phyloP scores from a whole-genome alignment of 2,113 vertebrate species.

The Clarias gariepinus region DNA sequence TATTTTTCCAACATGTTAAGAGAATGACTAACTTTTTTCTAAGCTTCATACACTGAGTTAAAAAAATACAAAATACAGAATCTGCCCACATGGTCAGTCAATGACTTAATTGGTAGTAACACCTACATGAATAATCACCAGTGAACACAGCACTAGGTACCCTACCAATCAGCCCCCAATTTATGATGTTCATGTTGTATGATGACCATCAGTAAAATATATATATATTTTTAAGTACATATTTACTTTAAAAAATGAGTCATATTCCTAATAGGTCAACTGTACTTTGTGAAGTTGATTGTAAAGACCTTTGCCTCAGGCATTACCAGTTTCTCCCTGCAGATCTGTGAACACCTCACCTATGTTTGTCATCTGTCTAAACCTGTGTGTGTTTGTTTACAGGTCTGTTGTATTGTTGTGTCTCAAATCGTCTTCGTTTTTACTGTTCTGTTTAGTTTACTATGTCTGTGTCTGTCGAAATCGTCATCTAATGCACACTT shows the following conservation, averaged over 20 bases:
- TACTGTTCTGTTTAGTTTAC: slow-evolving; percentile 22
- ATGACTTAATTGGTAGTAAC: slow-evolving; percentile 41
- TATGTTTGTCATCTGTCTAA: slow-evolving; percentile 50
- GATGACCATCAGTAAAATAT: not conserved
- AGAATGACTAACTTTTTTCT: too few relatives aligned
- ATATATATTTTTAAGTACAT: not conserved
- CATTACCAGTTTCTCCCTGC: not conserved
- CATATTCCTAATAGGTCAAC: not conserved
- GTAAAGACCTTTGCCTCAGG: not conserved
- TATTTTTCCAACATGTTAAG: too few relatives aligned
- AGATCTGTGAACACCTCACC: slow-evolving; percentile 31
- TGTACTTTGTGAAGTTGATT: not conserved
- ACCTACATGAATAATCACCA: slow-evolving; percentile 11
- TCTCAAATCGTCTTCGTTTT: not conserved
- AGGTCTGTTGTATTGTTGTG: slow-evolving; percentile 57
- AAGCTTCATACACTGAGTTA: not conserved
- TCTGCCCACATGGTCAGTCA: not conserved
- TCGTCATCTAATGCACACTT: not conserved
- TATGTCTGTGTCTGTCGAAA: not conserved
- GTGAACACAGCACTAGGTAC: slow-evolving; percentile 26
- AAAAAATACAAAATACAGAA: not conserved
- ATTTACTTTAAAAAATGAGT: not conserved
- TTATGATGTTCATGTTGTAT: not conserved
- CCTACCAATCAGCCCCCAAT: not conserved
- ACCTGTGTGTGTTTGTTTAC: slow-evolving; percentile 62